phyloP scores from a whole-genome alignment of 2,113 vertebrate species.

The Zeus faber region DNA sequence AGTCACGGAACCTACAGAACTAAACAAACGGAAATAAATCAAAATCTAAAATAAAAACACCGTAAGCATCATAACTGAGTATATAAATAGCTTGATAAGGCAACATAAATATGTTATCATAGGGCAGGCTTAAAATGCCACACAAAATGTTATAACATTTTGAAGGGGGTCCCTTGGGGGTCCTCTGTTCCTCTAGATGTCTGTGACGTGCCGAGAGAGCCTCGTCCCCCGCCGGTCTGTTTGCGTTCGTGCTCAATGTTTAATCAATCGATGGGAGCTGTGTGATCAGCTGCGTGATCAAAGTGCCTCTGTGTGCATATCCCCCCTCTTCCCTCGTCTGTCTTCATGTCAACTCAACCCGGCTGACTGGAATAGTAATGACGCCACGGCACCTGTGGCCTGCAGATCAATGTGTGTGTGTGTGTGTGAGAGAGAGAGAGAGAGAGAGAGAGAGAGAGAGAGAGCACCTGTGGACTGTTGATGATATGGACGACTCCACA shows the following conservation, averaged over 20 bases:
- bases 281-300: not conserved
- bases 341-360: conserved; percentile 27
- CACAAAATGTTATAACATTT: too few species aligned
- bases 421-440: too few species aligned
- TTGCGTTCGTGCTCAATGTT: conserved; percentile 12
- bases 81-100: too few species aligned
- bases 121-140: too few species aligned
- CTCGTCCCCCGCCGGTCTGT: conserved; percentile 8
- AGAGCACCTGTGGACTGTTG: conserved; percentile 22
- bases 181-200: too few species aligned
- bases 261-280: conserved; percentile 12
- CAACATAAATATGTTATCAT: too few species aligned
- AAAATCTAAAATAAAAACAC: too few species aligned
- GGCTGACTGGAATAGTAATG: conserved; percentile 23
- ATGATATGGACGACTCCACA: conserved; percentile 16
- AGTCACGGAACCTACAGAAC: too few species aligned
- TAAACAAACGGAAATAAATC: too few species aligned
- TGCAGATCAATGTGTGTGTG: conserved; percentile 9
- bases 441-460: too few species aligned
- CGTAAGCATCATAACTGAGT: too few species aligned
- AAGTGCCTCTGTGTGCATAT: conserved; percentile 20
- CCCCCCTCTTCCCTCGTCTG: not conserved
- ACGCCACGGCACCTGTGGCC: conserved; percentile 12
- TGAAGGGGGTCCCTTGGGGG: too few species aligned
- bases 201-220: not conserved